Conservation (phyloP, 2,113 vertebrate species). For the Macquaria australasica region DNA sequence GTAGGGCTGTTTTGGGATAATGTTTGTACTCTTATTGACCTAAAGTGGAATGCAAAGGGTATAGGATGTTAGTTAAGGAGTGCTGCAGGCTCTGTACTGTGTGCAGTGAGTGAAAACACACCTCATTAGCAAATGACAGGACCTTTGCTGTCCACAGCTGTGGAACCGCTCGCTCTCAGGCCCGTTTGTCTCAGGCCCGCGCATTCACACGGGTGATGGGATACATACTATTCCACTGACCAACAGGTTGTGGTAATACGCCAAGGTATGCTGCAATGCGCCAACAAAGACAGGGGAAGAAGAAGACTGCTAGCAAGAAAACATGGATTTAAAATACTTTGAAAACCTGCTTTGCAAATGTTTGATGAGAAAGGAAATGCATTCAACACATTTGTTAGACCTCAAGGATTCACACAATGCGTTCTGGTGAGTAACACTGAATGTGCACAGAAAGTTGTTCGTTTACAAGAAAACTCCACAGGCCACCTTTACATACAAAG, state of each 20-base stretch:
- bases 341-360: background rate
- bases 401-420: background rate
- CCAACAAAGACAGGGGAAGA: background rate
- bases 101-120: conserved; percentile 51
- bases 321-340: background rate
- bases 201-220: too few relatives aligned
- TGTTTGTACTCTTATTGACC: conserved; percentile 14
- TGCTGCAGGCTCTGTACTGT: conserved; percentile 40
- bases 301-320: background rate
- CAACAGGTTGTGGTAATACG: background rate
- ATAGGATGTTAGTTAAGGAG: conserved; percentile 23
- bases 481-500: background rate
- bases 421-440: background rate
- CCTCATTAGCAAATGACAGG: conserved; percentile 54
- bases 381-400: background rate
- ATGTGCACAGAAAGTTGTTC: background rate
- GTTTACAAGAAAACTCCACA: background rate
- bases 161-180: background rate
- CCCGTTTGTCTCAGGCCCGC: background rate
- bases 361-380: background rate
- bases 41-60: background rate
- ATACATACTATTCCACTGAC: background rate
- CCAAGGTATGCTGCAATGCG: background rate
- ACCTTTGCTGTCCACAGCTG: conserved; percentile 43
- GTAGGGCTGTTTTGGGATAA: background rate